phyloP scores from a whole-genome alignment of 1,140 invertebrate species.

The Drosophila yakuba region DNA sequence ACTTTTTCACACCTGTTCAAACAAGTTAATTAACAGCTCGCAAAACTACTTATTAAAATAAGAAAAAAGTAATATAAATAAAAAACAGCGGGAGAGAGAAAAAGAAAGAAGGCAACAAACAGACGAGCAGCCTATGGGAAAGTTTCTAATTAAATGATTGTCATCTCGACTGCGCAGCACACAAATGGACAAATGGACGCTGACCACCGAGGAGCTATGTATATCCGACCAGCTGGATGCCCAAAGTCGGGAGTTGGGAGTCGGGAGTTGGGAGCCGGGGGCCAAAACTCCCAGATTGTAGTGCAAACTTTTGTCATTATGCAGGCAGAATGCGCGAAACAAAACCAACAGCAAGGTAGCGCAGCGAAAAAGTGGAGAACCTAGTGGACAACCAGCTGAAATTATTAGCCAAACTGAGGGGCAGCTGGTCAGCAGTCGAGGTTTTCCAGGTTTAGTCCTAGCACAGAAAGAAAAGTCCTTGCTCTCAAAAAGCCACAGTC shows the following conservation, averaged over 20 bases:
- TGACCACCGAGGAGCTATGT: conserved; percentile 56
- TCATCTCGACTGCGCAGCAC: conserved; percentile 74
- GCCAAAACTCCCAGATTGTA: conserved; percentile 44
- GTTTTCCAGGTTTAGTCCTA: conserved; percentile 28
- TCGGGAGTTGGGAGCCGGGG: conserved; percentile 13
- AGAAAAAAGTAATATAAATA: conserved; percentile 28
- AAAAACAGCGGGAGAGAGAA: conserved; percentile 23
- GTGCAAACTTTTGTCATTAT: conserved; percentile 80
- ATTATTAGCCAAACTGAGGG: conserved; percentile 75
- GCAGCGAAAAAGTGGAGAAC: conserved; percentile 33
- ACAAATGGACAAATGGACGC: conserved; percentile 62
- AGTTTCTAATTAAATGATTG: conserved; percentile 85
- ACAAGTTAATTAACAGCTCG: conserved; percentile 83
- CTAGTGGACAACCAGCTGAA: conserved; percentile 63
- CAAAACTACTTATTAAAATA: conserved; percentile 73
- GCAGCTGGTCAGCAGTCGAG: conserved; percentile 43
- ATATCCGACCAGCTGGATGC: conserved; percentile 27
- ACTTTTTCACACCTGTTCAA: conserved; percentile 83
- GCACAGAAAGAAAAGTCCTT: background rate
- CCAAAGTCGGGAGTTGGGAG: conserved; percentile 8
- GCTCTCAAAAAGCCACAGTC: too few species aligned
- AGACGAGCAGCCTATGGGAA: conserved; percentile 79
- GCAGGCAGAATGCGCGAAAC: conserved; percentile 51
- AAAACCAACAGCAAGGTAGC: conserved; percentile 47
- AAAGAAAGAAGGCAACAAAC: conserved; percentile 48